These are phyloP conservation scores for Drosophila kokeensis DNA, from an alignment of 2,888 invertebrate species.

Conservation along the genomic window DNA sequence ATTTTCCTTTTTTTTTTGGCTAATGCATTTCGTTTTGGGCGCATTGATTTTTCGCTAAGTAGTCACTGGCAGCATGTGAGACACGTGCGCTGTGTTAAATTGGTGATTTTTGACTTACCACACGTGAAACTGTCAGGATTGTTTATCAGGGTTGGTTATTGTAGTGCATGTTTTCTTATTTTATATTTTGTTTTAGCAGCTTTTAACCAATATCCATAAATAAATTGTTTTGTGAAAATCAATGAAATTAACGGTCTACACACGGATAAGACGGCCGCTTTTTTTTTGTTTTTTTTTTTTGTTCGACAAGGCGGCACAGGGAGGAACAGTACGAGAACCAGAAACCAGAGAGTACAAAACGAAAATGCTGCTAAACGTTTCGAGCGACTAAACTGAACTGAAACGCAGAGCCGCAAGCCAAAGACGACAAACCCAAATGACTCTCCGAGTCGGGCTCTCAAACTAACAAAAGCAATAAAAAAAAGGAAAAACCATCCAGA, in stretches of 20 bases:
- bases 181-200: slow-evolving; percentile 14
- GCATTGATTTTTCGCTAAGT: slow-evolving; percentile 53
- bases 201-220: slow-evolving; percentile 54
- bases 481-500: slow-evolving; percentile 14
- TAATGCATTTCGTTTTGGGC: slow-evolving; percentile 31
- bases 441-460: slow-evolving; percentile 29
- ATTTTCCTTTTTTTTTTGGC: slow-evolving; percentile 17
- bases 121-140: slow-evolving; percentile 32
- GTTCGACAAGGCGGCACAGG: slow-evolving; percentile 26
- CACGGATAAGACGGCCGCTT: slow-evolving; percentile 29
- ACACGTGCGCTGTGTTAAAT: slow-evolving; percentile 41
- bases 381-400: slow-evolving; percentile 64
- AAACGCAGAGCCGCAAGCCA: slow-evolving; percentile 42
- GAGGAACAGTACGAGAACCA: slow-evolving; percentile 36
- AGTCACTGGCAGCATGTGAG: slow-evolving; percentile 6
- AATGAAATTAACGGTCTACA: slow-evolving; percentile 68
- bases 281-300: neutral
- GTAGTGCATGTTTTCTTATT: slow-evolving; percentile 16
- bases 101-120: slow-evolving; percentile 54
- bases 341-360: slow-evolving; percentile 69
- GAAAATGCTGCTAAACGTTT: slow-evolving; percentile 67
- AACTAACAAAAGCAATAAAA: slow-evolving; percentile 10
- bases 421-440: slow-evolving; percentile 23
- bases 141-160: slow-evolving; percentile 19
- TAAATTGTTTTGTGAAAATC: slow-evolving; percentile 67